Evolutionary conservation across 2,888 invertebrate genomes (phyloP), one percentile per base, ranked within the genome.

Genomic region (Mythimna pallens): DNA sequence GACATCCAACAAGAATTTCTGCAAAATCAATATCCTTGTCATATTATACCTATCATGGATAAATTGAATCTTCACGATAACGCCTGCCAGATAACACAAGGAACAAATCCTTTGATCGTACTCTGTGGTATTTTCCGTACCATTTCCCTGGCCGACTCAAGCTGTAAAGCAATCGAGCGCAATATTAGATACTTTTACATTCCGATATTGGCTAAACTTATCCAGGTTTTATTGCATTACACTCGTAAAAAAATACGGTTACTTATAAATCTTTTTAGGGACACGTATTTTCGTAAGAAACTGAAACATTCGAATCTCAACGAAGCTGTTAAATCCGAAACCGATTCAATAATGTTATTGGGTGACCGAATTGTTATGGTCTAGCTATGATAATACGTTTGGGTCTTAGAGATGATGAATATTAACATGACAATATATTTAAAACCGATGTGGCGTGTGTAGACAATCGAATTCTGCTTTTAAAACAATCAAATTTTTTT

Each of bases 11-110:
- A 50, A 55, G 10, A 54, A 61, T 57, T 62, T 65, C 20, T 20
- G 12, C 30, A 40, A 86, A 88, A 86, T 85, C 81, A 88, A 89
- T 90, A 89, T 87, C 80, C 74, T 85, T 89, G 80, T 86, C 84
- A 81, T 70, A 67, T 74, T 54, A 70, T 34, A 62, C 65, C 74
- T 72, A 81, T 78, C 71, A 58, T 22, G 54, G 54, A 73, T 73
- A 72, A 76, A 76, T 70, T 17, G 50, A 71, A 66, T 76, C 55
- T 71, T 67, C 22, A 12, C 62, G 50, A 80, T 76, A 73, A 68
- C 40, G 12, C 30, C 64, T 52, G 20, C 36, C 47, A 62, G 73
- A 81, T 74, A 75, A 70, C 58, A 54, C 58, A 73, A 70, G 68
- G 58, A 66, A 20, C n/a, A 76, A 82, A 80, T 82, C 77, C 73